Conservation (phyloP, 2,888 invertebrate species). For the Omphaloscelis lunosa region DNA sequence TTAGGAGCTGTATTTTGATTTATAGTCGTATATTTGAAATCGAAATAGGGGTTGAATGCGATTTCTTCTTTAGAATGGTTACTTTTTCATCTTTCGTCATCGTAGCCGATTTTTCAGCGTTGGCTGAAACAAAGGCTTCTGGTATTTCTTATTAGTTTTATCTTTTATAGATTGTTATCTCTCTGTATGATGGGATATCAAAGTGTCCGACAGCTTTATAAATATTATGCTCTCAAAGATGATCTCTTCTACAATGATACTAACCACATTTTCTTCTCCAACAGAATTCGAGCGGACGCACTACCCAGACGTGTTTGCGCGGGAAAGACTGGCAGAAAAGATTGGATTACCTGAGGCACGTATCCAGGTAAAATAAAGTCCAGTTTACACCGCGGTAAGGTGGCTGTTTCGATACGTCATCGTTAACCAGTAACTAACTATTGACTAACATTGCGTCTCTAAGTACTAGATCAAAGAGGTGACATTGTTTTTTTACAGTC, state of each 20-base stretch:
- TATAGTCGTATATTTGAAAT: background rate
- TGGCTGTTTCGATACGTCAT: conserved; percentile 77
- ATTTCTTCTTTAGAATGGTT: background rate
- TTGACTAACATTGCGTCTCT: conserved; percentile 39
- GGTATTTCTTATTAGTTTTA: background rate
- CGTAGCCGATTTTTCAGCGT: background rate
- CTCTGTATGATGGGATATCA: background rate
- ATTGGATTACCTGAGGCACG: conserved; percentile 99
- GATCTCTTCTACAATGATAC: background rate
- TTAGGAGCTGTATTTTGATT: conserved; percentile 10
- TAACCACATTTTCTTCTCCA: conserved; percentile 26
- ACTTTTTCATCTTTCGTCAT: background rate
- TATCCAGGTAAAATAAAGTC: conserved; percentile 97
- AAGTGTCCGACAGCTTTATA: background rate
- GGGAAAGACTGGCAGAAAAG: conserved; percentile 98
- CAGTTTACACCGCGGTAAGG: conserved; percentile 87
- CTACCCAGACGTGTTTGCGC: conserved; percentile 99
- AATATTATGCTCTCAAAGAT: background rate
- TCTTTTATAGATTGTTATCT: background rate
- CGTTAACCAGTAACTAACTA: conserved; percentile 42
- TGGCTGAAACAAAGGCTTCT: no score
- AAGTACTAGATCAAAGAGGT: background rate
- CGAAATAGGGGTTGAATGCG: background rate
- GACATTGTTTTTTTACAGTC: background rate
- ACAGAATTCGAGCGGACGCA: conserved; percentile 99